Base-by-base conservation (phyloP, 2,888 invertebrate genomes). In the Gonocerus acuteangulatus region DNA sequence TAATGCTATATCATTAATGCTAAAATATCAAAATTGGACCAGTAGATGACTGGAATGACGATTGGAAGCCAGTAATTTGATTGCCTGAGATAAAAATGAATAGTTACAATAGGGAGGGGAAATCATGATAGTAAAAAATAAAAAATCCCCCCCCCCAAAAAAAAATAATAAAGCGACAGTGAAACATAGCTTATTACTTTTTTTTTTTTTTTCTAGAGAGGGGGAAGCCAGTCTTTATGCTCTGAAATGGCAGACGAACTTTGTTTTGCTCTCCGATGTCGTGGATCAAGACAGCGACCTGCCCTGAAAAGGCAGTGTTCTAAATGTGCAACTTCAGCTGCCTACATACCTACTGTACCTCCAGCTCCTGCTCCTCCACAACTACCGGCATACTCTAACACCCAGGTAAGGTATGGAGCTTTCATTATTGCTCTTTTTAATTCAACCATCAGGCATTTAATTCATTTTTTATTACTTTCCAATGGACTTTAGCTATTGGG, bases 181-280 rank as follows among this genome's bases (percentile, higher is more conserved):
- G n/a, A n/a, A n/a, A n/a, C n/a, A n/a, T n/a, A n/a, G n/a, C n/a
- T n/a, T n/a, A n/a, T n/a, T n/a, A n/a, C n/a, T 18, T 27, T 21
- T 45, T 36, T 56, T 23, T 7, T 1, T 27, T 56, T 1, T 32
- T 23, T 48, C 1, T 34, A 65, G 64, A 34, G 61, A 59, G 62
- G 61, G 13, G 61, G 62, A n/a, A 62, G 60, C 72, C 84, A 85
- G 72, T 84, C 87, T 0, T 74, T 88, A n/a, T 88, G 87, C 72
- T 79, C 85, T 4, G 87, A 89, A 74, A 87, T 89, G 84, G 80
- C 82, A 9, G 83, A 86, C 54, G 89, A 89, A 70, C 73, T 84
- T 32, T 81, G 83, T 67, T 82, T 82, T 69, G 82, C 84, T 1
- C 71, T 84, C 22, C 77, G 79, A 60, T 84, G 84, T 69, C 75